Base-by-base conservation (phyloP, 2,888 invertebrate genomes). In the Clitarchus hookeri region DNA sequence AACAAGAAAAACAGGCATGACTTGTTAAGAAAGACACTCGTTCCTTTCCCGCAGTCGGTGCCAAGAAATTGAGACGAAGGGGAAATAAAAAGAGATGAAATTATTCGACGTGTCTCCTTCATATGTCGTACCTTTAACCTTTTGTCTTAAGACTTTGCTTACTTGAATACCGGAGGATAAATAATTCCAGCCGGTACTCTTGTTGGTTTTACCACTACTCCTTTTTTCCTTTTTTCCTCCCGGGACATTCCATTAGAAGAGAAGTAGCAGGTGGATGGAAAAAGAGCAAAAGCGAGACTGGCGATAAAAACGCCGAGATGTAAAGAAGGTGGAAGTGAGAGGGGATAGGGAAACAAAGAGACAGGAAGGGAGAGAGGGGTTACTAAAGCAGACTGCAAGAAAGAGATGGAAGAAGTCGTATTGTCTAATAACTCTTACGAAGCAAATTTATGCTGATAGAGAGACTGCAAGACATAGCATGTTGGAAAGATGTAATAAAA, bases 1-100 rank as follows among this genome's bases (percentile, higher is more conserved):
- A 36, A 36, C 2, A 53, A 53, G 36, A 36, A 19, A 53, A 53
- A 53, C 12, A 53, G 19, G 53, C 19, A 53, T 65, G 65, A n/a
- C 65, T 65, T 65, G 65, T 65, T 65, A 65, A 65, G 65, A 65
- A 65, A 65, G 23, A 65, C 65, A 23, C 65, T n/a, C n/a, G n/a
- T 65, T 23, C 65, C n/a, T 23, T 23, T 65, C 65, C 65, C 65
- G 23, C n/a, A n/a, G 23, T n/a, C 65, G 65, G 19, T 65, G 65
- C 65, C 65, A n/a, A 65, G 65, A n/a, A n/a, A 65, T 65, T n/a
- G 65, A n/a, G 65, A n/a, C 23, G 65, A 65, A n/a, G 65, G n/a
- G n/a, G n/a, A 16, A 65, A 65, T 9, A 23, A 65, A 65, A 65
- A 65, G 19, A 65, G 16, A 65, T n/a, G 16, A 65, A 65, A 65